Base-by-base conservation (phyloP, 2,888 invertebrate species). In the Rhagonycha lutea region DNA sequence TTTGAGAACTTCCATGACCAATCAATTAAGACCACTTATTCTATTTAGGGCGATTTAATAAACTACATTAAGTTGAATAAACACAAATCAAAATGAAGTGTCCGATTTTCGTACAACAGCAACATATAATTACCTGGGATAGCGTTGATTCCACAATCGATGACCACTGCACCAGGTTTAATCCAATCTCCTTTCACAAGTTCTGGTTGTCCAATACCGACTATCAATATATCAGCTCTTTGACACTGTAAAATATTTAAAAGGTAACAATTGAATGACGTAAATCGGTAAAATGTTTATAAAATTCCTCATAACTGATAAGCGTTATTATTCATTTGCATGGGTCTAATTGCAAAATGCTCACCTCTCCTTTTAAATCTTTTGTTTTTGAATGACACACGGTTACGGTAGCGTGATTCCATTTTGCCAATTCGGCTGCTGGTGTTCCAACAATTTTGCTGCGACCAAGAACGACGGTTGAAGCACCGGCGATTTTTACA, bases 401-500 rank as follows among this genome's bases (percentile, higher is more conserved):
- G 0, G 99, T 99, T 4, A 98, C 98, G 0, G 99, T 99, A 1
- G 98, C 98, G 87, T 99, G 91, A 82, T 97, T 93, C 98, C 98
- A 99, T 87, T 97, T 96, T 60, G 99, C 91, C 29, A 99, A 90
- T 87, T 98, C 97, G 0, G 98, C 92, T 79, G 95, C 95, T 0
- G 99, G 99, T 0, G 98, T 96, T 63, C 99, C 99, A 1, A 99
- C 98, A 85, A 99, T 99, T 89, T 98, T 98, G 87, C 98, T 98
- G 81, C 99, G 91, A 0, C 99, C 99, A 61, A 99, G 87, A 14
- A 99, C 98, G 3, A 99, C 98, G 2, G 96, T 98, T 79, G 91
- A 91, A 75, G 95, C 93, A 4, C 98, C 98, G 61, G 92, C 91
- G 70, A 98, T 94, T 80, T 91, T 82, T 0, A 94, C 90, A 0